A percentile compares a stretch with the other conserved stretches of the same genome.
Evolutionary conservation across 2,888 invertebrate genomes (phyloP).

Genomic region (Eutolmus rufibarbis): DNA sequence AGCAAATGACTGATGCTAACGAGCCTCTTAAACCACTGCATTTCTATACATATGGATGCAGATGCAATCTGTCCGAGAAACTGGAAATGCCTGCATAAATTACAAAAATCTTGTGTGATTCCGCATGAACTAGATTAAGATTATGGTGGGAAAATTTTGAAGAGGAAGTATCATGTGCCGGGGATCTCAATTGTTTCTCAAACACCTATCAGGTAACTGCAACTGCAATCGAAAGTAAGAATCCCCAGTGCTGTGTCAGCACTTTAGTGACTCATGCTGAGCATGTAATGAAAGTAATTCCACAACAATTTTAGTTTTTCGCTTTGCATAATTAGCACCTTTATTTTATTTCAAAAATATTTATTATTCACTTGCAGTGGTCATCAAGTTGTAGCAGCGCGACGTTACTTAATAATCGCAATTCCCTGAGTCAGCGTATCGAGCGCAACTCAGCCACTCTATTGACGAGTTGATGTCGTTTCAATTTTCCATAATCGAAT

Average conservation of each 20-base stretch:
- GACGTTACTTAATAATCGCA: neutral
- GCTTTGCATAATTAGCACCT: neutral
- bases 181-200: neutral
- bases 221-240: neutral
- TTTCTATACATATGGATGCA: neutral
- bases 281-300: neutral
- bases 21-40: neutral
- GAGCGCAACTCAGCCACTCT: neutral
- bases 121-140: constrained; percentile 7
- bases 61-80: neutral
- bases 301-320: neutral
- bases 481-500: constrained; percentile 30
- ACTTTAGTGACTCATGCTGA: neutral
- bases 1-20: neutral
- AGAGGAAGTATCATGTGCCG: neutral
- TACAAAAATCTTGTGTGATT: neutral
- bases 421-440: neutral
- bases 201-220: constrained; percentile 1
- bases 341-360: neutral
- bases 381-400: neutral
- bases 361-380: neutral
- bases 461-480: neutral
- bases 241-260: neutral
- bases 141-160: neutral
- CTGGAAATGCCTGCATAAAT: neutral